Evolutionary conservation across 1,140 invertebrate genomes (phyloP), one percentile per base, ranked within the genome.

Genomic region (Zophobas morio): DNA sequence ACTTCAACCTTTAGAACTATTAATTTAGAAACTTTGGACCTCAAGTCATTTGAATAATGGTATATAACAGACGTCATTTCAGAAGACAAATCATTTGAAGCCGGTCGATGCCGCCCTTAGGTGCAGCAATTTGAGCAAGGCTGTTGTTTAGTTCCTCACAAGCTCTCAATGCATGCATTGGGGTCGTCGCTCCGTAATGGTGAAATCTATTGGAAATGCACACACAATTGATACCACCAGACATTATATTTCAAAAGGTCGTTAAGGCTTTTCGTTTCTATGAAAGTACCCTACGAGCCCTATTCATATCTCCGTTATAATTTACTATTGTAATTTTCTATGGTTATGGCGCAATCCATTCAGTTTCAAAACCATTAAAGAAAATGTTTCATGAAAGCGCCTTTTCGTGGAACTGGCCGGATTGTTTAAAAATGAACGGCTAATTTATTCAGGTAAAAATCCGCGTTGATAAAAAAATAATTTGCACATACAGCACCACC

Each of bases 211-310:
- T 66, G 60, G 60, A 66, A 66, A 66, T 66, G 60, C 60, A 66
- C 60, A 57, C 54, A 66, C 60, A 66, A 66, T 66, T 66, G 60
- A 66, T 66, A 66, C 60, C 60, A 66, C 60, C 60, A 66, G 60
- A 66, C 60, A 66, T 66, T 66, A 66, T 66, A 66, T 66, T 66
- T 66, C 60, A 66, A 66, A 66, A 66, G 60, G 60, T 66, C 60
- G 60, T 66, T 66, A 66, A 66, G 60, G 60, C 60, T 8, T 66
- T 47, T 66, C 60, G 60, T 66, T 66, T 66, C 37, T 42, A 66
- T 54, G 35, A 66, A 66, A 66, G 60, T 66, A 42, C 60, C 60
- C 60, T n/a, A 39, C 35, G 37, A 42, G 39, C 60, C 39, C 60
- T 66, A 66, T 66, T 66, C 60, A 66, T 66, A 66, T 66, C 60